Evolutionary conservation across 2,113 vertebrate genomes (phyloP).

Genomic region (Chaetorhynchus papuensis): DNA sequence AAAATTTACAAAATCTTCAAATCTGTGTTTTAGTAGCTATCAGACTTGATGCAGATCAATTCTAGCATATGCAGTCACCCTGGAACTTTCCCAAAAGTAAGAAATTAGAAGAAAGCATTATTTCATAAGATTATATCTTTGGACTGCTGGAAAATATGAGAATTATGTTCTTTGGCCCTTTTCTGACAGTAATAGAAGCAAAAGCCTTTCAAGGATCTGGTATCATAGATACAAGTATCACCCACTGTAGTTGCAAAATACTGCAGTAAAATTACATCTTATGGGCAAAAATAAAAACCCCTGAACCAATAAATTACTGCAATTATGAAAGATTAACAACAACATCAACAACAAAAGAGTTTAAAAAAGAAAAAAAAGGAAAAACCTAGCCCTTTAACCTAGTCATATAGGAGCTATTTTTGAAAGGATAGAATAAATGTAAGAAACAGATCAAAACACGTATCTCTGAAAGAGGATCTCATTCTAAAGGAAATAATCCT

Average conservation of each 20-base stretch:
- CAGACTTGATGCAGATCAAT: not conserved
- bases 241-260: not conserved
- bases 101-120: not conserved
- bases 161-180: not conserved
- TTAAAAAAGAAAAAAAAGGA: rapidly evolving
- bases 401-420: not conserved
- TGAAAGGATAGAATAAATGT: not conserved
- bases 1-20: not conserved
- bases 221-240: not conserved
- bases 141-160: not conserved
- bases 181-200: not conserved
- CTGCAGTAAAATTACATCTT: not conserved
- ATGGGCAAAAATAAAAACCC: not conserved
- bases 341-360: not conserved
- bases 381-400: not conserved
- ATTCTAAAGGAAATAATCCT: conserved; percentile 39
- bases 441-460: not conserved
- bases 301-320: not conserved
- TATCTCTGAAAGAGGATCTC: conserved; percentile 23
- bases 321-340: not conserved
- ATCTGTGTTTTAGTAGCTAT: not conserved
- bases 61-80: not conserved
- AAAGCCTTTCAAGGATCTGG: not conserved
- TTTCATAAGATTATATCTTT: not conserved
- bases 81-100: not conserved